Evolutionary conservation across 2,888 invertebrate species (phyloP).

Genomic region (Azorinus chamasolen): DNA sequence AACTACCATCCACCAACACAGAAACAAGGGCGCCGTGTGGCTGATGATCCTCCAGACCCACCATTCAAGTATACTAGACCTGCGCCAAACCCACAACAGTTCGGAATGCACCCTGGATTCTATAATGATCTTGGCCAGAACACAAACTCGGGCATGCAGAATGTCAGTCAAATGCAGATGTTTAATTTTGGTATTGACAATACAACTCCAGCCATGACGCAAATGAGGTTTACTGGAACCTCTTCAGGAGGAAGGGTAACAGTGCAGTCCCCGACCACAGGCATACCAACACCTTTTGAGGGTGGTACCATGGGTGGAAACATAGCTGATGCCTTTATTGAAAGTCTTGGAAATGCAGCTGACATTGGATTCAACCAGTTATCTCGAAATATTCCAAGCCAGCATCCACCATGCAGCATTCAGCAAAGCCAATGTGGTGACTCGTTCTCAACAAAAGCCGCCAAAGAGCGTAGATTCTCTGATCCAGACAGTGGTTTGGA

Average conservation of each 20-base stretch:
- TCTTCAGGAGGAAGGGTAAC: conserved; percentile 42
- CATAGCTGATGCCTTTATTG: conserved; percentile 26
- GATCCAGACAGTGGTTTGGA: conserved; percentile 60
- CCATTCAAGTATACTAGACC: not conserved
- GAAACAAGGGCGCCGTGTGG: conserved; percentile 2
- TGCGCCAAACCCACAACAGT: not conserved
- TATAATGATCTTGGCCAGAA: too few species aligned
- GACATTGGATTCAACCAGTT: not conserved
- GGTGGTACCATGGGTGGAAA: conserved; percentile 4
- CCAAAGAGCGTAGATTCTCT: conserved; percentile 13
- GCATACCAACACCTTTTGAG: not conserved
- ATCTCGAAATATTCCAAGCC: not conserved
- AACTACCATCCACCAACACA: not conserved
- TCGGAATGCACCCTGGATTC: not conserved
- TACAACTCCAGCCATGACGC: not conserved
- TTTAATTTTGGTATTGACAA: not conserved
- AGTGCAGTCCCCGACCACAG: conserved; percentile 34
- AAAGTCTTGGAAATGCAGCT: not conserved
- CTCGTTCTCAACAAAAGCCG: not conserved
- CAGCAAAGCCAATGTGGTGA: conserved; percentile 4
- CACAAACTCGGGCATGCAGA: not conserved
- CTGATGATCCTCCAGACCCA: not conserved
- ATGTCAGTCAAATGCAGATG: not conserved
- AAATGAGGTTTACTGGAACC: not conserved
- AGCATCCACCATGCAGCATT: not conserved